Evolutionary conservation across 2,888 invertebrate genomes (phyloP).

Genomic region (Cheilosia grossa): DNA sequence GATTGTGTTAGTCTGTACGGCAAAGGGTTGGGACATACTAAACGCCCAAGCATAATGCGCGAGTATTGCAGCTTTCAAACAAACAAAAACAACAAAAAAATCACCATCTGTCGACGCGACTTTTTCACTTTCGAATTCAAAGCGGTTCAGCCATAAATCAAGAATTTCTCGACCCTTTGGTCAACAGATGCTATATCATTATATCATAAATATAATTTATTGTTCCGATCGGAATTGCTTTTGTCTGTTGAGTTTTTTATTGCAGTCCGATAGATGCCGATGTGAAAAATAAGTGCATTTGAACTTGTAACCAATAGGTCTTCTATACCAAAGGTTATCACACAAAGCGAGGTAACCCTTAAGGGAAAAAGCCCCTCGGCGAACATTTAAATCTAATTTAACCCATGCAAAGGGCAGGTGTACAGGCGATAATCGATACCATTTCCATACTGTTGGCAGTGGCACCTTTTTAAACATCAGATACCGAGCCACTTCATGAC

Average conservation of each 20-base stretch:
- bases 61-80: too few species aligned
- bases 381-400: conserved; percentile 1
- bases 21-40: not conserved
- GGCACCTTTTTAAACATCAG: not conserved
- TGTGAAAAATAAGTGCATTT: conserved; percentile 13
- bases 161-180: not conserved
- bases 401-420: not conserved
- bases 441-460: not conserved
- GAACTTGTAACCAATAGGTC: conserved; percentile 34
- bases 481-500: not conserved
- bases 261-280: not conserved
- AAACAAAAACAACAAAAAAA: too few species aligned
- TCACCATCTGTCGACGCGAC: too few species aligned
- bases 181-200: not conserved
- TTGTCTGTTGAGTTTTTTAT: not conserved
- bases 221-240: not conserved
- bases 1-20: too few species aligned
- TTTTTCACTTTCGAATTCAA: not conserved
- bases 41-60: not conserved
- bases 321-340: not conserved
- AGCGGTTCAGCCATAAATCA: not conserved
- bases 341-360: not conserved
- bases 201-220: conserved; percentile 2
- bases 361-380: not conserved
- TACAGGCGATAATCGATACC: not conserved